Base-by-base conservation (phyloP, 1,140 invertebrate genomes). In the Vanessa atalanta region DNA sequence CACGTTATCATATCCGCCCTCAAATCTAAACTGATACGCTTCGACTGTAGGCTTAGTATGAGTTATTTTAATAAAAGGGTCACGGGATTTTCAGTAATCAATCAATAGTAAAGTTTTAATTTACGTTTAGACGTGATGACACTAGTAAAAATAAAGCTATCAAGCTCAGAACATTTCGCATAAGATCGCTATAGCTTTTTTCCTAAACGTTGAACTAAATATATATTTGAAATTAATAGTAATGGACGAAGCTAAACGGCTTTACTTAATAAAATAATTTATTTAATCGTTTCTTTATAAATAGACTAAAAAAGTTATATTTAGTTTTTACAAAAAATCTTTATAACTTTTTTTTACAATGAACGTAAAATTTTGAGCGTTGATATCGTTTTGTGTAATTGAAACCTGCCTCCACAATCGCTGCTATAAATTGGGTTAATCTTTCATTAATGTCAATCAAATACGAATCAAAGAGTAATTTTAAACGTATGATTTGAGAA, bases 11-110 rank as follows among this genome's bases (percentile, higher is more conserved):
- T 47, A 69, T 26, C 53, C 53, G 55, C 43, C 12, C 37, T 57
- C 16, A 69, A 69, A 69, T 69, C 51, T 69, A 69, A 69, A 57
- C 66, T 69, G 66, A 69, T 69, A 69, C 20, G 51, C 31, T 47
- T 60, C 51, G 55, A 69, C 57, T 57, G 51, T 37, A 9, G 65
- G 65, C 66, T 69, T 69, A 69, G 50, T 55, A 55, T 57, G 43
- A 69, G 66, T 69, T 47, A 57, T 26, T 53, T 67, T 57, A 57
- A 69, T 47, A 69, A 69, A 69, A 69, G 53, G 37, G 51, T 57
- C n/a, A 69, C 66, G 20, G 37, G 53, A 47, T 69, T 69, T 69
- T 69, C 47, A 69, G 66, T 47, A 15, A 57, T 57, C 31, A 43
- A 43, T 43, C 37, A 43, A 9, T 43, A 11, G 37, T 43, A 9